Evolutionary conservation across 1,140 invertebrate species (phyloP), one percentile per base, ranked within the genome.

Genomic region (Diorhabda sublineata): DNA sequence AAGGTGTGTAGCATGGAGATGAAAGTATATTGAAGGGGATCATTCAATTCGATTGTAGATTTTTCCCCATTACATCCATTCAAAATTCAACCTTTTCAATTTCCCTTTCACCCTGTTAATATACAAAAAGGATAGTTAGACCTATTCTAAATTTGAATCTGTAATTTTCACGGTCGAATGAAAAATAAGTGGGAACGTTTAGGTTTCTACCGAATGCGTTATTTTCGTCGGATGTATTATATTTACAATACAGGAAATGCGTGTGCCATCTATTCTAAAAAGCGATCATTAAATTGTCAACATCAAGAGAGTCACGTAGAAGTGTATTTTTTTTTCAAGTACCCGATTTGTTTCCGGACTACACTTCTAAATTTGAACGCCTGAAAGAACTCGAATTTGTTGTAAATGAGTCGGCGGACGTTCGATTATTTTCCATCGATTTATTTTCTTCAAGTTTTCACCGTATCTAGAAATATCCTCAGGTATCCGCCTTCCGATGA

Each of bases 231-330:
- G 41, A 65, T 11, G 47, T 41, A 11, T 9, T 41, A 9, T 52
- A 45, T 65, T 45, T 58, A 58, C 9, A 65, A 57, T 57, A 65
- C 64, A 56, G 64, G 64, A 65, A 58, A 65, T 58, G 42, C 47
- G 47, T 58, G 47, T 58, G 47, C 64, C 64, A 65, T 65, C 64
- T 26, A 57, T 65, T 58, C 52, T 57, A 7, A n/a, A 58, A 65
- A 52, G 47, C 64, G n/a, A 65, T 65, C 64, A 65, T 65, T 65
- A 65, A 65, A 58, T 56, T 65, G 64, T 65, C 64, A 65, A 65
- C 64, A 65, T 65, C 64, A 65, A 65, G 47, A 65, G 64, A 47
- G 58, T 65, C 64, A 52, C 41, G 42, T 65, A 43, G 61, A 62
- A 44, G 45, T 44, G 42, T 44, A 62, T 62, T 26, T 26, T 26